Evolutionary conservation across 2,888 invertebrate genomes (phyloP), one percentile per base, ranked within the genome.

Genomic region (Caenorhabditis parvicauda): DNA sequence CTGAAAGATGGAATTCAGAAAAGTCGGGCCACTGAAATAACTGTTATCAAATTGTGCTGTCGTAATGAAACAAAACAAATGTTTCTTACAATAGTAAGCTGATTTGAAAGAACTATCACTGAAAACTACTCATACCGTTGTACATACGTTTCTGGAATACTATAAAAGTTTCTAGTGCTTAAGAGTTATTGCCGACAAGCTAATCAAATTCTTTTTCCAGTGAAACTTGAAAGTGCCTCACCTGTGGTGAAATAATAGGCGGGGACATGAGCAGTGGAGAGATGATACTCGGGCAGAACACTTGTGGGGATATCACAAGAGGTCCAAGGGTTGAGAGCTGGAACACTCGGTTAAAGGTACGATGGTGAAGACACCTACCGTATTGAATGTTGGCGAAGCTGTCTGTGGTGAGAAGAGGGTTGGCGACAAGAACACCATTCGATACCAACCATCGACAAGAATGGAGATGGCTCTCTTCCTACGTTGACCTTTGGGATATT

Each of bases 191-290:
- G n/a, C n/a, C n/a, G n/a, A n/a, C n/a, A n/a, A n/a, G n/a, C n/a
- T n/a, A n/a, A n/a, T n/a, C n/a, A n/a, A n/a, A n/a, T n/a, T n/a
- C n/a, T n/a, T n/a, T n/a, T n/a, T n/a, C n/a, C n/a, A n/a, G n/a
- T n/a, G n/a, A n/a, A n/a, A n/a, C n/a, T n/a, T n/a, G n/a, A n/a
- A n/a, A n/a, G n/a, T n/a, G 14, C 14, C 22, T 12, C 46, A 64
- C 69, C 58, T 64, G 64, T 2, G 74, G 74, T 1, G 71, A 67
- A 39, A 74, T 61, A 27, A 72, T 62, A 5, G 73, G 74, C n/a
- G 64, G 70, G 39, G 65, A 66, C 41, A 73, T 54, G n/a, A 71
- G 49, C 9, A 63, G 49, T 12, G 73, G 72, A 9, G 70, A 62
- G 3, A 68, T 29, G 37, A 75, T 61, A 27, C 55, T 55, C 7